phyloP scores from a whole-genome alignment of 2,797 vertebrate genomes.

The Megalops cyprinoides region DNA sequence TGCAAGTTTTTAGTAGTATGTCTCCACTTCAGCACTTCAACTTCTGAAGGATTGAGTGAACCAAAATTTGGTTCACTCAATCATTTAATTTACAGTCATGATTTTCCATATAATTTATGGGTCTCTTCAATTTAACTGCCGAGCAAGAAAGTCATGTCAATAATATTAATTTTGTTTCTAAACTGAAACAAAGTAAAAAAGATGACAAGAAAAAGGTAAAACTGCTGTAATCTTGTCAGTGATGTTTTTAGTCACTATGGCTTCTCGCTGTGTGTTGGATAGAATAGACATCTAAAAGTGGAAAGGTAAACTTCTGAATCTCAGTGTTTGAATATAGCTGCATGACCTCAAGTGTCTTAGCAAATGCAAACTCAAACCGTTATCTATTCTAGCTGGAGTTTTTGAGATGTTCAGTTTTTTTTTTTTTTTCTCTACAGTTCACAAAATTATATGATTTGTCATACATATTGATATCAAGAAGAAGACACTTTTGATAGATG shows the following conservation, averaged over 20 bases:
- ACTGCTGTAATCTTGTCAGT: neutral
- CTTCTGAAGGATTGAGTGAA: too few species aligned
- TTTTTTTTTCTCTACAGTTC: neutral
- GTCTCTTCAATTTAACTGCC: neutral
- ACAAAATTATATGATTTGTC: neutral
- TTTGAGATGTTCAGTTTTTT: neutral
- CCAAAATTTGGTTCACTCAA: neutral
- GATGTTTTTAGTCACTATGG: neutral
- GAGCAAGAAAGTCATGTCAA: neutral
- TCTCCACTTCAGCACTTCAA: too few species aligned
- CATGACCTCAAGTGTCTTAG: conserved; percentile 27
- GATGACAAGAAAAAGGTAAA: neutral
- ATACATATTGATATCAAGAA: neutral
- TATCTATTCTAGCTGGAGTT: neutral
- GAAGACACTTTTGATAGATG: too few species aligned
- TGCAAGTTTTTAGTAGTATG: too few species aligned
- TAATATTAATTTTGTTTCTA: neutral
- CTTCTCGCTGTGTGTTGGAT: neutral
- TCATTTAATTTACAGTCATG: neutral
- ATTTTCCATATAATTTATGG: neutral
- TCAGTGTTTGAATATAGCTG: conserved; percentile 5
- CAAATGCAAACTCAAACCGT: conserved; percentile 10
- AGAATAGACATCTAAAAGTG: neutral
- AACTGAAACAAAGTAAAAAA: neutral
- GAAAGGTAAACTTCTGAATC: conserved; percentile 12